Evolutionary conservation across 2,888 invertebrate genomes (phyloP).

Genomic region (Cheilosia vulpina): DNA sequence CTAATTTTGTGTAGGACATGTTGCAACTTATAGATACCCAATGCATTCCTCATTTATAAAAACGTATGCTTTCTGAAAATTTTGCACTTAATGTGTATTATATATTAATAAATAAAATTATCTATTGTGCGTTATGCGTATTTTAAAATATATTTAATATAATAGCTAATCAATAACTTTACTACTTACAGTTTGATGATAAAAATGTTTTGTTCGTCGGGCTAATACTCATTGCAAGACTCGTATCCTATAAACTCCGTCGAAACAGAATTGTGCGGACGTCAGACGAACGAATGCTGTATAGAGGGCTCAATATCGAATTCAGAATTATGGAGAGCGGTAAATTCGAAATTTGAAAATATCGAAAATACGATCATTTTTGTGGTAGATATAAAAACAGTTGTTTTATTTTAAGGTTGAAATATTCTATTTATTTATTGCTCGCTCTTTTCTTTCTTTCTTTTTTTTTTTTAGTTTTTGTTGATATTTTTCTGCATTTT

Average conservation of each 20-base stretch:
- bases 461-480: constrained; percentile 56
- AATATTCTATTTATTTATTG: constrained; percentile 70
- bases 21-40: neutral
- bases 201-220: constrained; percentile 29
- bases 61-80: neutral
- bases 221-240: constrained; percentile 29
- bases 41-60: neutral
- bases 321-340: constrained; percentile 10
- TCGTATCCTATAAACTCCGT: constrained; percentile 31
- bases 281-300: constrained; percentile 10
- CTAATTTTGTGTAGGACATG: too few species aligned
- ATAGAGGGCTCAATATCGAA: neutral
- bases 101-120: constrained; percentile 15
- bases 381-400: constrained; percentile 62
- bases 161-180: constrained; percentile 32
- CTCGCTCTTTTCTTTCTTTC: constrained; percentile 41
- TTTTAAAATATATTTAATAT: constrained; percentile 14
- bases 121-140: constrained; percentile 31
- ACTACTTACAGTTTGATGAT: constrained; percentile 65
- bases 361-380: constrained; percentile 12
- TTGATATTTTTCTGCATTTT: constrained; percentile 41
- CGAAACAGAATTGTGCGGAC: constrained; percentile 32
- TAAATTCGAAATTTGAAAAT: constrained; percentile 24
- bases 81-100: constrained; percentile 12
- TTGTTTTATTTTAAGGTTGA: constrained; percentile 64